A percentile compares a stretch with the other conserved stretches of the same genome.
Conservation (phyloP, 1,140 invertebrate species). For the Triops cancriformis region DNA sequence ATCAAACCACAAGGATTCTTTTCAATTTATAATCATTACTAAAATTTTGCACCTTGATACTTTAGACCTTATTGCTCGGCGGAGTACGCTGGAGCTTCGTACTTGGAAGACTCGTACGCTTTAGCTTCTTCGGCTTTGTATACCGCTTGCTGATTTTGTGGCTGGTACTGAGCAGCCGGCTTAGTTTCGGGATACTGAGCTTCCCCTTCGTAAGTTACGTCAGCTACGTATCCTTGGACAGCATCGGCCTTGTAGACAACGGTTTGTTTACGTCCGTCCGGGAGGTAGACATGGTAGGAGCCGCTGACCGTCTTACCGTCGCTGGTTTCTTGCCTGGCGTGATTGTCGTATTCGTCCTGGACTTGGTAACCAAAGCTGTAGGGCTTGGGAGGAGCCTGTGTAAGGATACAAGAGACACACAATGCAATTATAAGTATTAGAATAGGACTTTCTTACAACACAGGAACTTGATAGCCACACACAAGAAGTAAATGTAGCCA, state of each 20-base stretch:
- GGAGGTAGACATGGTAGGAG: conserved; percentile 62
- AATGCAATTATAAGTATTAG: background rate
- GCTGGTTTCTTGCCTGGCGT: conserved; percentile 66
- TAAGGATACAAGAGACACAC: background rate
- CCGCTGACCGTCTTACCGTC: conserved; percentile 66
- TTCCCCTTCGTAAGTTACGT: conserved; percentile 39
- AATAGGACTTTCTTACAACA: background rate
- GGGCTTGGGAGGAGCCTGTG: conserved; percentile 48
- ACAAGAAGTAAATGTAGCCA: no score
- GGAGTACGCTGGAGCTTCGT: no score
- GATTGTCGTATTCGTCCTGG: conserved; percentile 57
- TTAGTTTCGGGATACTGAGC: conserved; percentile 34
- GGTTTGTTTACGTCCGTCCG: conserved; percentile 52
- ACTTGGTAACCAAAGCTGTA: conserved; percentile 78
- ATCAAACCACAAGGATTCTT: no score
- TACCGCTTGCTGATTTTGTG: conserved; percentile 11
- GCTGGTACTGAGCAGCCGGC: background rate
- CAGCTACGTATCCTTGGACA: conserved; percentile 38
- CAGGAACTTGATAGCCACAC: no score
- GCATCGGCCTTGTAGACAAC: conserved; percentile 35
- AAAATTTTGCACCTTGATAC: no score
- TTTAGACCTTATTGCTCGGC: no score
- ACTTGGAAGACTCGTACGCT: background rate
- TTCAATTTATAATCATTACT: no score
- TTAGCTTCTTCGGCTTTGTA: background rate